Evolutionary conservation across 2,113 vertebrate genomes (phyloP), one percentile per base, ranked within the genome.

Genomic region (Copsychus sechellarum): DNA sequence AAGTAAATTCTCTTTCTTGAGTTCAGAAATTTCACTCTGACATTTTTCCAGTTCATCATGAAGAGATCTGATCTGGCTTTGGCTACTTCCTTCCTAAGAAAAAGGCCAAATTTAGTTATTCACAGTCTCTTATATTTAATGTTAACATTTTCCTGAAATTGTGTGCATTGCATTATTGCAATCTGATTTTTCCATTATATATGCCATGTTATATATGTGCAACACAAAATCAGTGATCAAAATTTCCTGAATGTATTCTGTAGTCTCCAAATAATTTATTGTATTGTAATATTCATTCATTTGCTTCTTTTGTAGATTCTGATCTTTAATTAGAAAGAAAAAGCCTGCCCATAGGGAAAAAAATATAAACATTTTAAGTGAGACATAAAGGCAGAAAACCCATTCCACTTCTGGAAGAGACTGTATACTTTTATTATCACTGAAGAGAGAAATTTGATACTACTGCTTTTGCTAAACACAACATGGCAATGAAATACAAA

Each of bases 1-100:
- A 50, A 98, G 90, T 6, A 98, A 82, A 62, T 99, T 99, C 93
- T 99, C 99, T 88, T 98, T 98, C 96, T 97, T 97, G 48, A 99
- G 98, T 69, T 97, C 94, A 38, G 98, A 87, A 45, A 98, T 97
- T 88, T 98, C 98, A 57, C 91, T 97, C 78, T 97, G 98, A 73
- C 97, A 98, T 96, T 98, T 98, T 60, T 98, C 98, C 45, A 98
- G 94, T 83, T 98, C 96, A 57, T 97, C 96, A 14, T 98, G 97
- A 78, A 98, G 98, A 74, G 98, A 98, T 96, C 98, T 98, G 42
- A 98, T 95, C 95, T 98, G 98, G 95, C 97, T 98, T 80, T 98
- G 98, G 96, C 98, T 98, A 92, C 97, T 98, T 95, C 97, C 94
- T 81, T 98, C 99, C 99, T 99, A 88, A 76, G 90, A 73, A 91